Base-by-base conservation (phyloP, 2,797 vertebrate genomes). In the Steatocranus sp. region DNA sequence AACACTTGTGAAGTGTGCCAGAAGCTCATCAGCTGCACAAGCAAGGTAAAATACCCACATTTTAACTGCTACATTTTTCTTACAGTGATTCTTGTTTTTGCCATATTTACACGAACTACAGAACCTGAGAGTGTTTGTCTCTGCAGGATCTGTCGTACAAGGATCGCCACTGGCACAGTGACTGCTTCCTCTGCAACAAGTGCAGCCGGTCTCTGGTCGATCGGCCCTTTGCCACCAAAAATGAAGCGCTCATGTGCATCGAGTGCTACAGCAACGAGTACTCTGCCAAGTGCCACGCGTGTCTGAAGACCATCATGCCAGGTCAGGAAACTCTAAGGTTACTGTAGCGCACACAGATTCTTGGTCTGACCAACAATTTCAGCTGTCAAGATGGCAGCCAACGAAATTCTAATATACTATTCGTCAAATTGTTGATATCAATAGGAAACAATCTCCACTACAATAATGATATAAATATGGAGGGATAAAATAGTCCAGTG, bases 301-400 rank as follows among this genome's bases (percentile, higher is more conserved):
- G 98, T 93, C 96, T 97, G 92, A 98, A 97, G 95, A 97, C 97
- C 83, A 98, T 99, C 83, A 98, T 98, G 97, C 98, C 98, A 93
- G 98, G 98, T 98, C 54, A 95, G 96, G 20, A 54, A 48, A 25
- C 27, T 27, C 11, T n/a, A 53, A 7, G 25, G 25, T 70, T 46
- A 70, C 66, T 70, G 41, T 46, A 61, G 18, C 56, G 1, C 56
- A 61, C 32, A 61, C 32, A 61, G 6, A 61, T 61, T 61, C 32
- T 61, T 36, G 18, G 11, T 36, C 9, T 58, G 27, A 58, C 54
- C 56, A 61, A 36, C 18, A 61, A 12, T 61, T 61, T 61, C 32
- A 36, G 4, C 56, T 34, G 32, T 61, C 30, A 61, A 61, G 11
- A 12, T 20, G 56, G 30, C 18, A 61, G 32, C 56, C 32, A 36